A percentile compares a stretch with the other conserved stretches of the same genome.
These are phyloP conservation scores for Manis javanica DNA, from an alignment of 2,797 vertebrate genomes.

Conservation along the genomic window DNA sequence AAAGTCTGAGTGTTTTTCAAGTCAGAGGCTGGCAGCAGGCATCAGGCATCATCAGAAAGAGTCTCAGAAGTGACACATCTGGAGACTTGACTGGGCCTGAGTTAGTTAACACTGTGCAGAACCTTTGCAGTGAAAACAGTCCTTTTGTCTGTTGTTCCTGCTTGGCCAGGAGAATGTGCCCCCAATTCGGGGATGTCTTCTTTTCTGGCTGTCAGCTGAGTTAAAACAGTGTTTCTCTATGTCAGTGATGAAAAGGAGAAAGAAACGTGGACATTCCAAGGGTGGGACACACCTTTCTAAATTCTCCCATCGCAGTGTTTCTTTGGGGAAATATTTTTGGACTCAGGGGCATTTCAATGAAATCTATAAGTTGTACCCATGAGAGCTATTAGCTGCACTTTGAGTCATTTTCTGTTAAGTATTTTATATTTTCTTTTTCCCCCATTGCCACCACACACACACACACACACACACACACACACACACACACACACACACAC, in stretches of 20 bases:
- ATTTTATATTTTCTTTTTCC: not conserved
- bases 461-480: fast-evolving
- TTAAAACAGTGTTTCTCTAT: not conserved
- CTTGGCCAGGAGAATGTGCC: constrained; percentile 28
- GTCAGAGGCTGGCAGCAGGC: not conserved
- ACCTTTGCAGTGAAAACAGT: not conserved
- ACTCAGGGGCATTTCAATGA: not conserved
- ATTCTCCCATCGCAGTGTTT: not conserved
- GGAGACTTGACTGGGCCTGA: constrained; percentile 16
- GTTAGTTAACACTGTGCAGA: not conserved
- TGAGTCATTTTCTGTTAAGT: not conserved
- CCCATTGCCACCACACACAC: not conserved
- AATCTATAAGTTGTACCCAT: not conserved
- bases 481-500: not conserved
- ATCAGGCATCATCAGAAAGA: not conserved
- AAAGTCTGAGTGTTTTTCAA: constrained; percentile 22
- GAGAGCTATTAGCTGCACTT: not conserved
- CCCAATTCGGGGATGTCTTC: constrained; percentile 46
- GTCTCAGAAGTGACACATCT: not conserved
- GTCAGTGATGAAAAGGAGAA: constrained; percentile 20
- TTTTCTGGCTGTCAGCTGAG: constrained; percentile 37
- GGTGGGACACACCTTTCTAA: not conserved
- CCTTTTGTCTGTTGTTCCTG: constrained; percentile 28
- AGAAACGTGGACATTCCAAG: not conserved
- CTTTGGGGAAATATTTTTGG: not conserved